Base-by-base conservation (phyloP, 2,113 vertebrate genomes). In the Callospermophilus lateralis region DNA sequence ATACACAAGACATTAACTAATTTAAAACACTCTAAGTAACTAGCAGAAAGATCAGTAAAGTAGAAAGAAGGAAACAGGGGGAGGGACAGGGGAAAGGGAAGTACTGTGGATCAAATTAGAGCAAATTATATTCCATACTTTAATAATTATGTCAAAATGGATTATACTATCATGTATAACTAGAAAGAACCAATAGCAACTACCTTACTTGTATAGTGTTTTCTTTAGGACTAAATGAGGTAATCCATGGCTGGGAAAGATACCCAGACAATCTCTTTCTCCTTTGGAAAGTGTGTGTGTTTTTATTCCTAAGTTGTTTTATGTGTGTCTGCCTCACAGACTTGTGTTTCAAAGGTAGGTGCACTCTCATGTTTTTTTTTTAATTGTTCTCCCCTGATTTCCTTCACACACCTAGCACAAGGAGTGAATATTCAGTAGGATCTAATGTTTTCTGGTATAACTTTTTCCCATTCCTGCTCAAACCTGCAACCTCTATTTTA, bases 401-500 rank as follows among this genome's bases (percentile, higher is more conserved):
- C 58, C 16, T 95, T 92, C 70, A 87, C 51, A 61, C 70, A 70
- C 63, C 8, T 79, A 76, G 8, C 37, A 45, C 8, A 79, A 87
- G 80, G 95, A 86, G 2, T 84, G 63, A 74, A 42, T 74, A 8
- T 6, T 7, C 39, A 85, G 12, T 45, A 45, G 24, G 72, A 37
- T 32, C 19, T 94, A 91, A 73, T 61, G 51, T 83, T 92, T 48
- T 76, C 83, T 68, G 68, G 3, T 53, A 30, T 89, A 74, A 74
- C 42, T 16, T 89, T 65, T 65, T 5, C 3, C 76, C 32, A 76
- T 61, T 34, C 37, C 15, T 76, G 42, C 26, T 53, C 22, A 92
- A 79, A 92, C 92, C 15, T 81, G 12, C 11, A 93, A 67, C 19
- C 32, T 90, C 67, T 92, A 88, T 84, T 96, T 83, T 87, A 7